Base-by-base conservation (phyloP, 2,113 vertebrate species). In the Austrofundulus limnaeus region DNA sequence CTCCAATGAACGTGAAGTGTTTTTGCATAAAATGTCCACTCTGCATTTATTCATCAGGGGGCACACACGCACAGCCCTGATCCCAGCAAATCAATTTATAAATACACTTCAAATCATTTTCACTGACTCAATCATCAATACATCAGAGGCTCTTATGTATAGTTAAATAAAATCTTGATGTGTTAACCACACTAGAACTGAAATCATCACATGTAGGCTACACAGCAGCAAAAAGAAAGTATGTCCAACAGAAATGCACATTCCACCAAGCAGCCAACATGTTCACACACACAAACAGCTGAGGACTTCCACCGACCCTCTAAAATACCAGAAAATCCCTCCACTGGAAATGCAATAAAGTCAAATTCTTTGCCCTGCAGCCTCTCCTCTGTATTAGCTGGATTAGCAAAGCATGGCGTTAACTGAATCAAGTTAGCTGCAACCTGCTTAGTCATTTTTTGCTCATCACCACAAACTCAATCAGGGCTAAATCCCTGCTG, bases 401-500 rank as follows among this genome's bases (percentile, higher is more conserved):
- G 78, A 85, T 87, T 83, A 86, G 76, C 43, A 16, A 62, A 48
- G 77, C 45, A 11, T 55, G 64, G 66, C 59, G 21, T 78, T 76
- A 77, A 60, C 72, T 17, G 51, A 68, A 54, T 59, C 21, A 11
- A 73, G 56, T 72, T 83, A 65, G 82, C 80, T 55, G 75, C 75
- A 81, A 79, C 88, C 88, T 84, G 83, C 87, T 81, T 86, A 74
- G 87, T 66, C 74, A 61, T 82, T 86, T 79, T 87, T 71, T 34
- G n/a, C 47, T 64, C 41, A 11, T 17, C 70, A 79, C 76, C 72
- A 60, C 73, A 78, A 72, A 60, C 58, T 85, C 87, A 80, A 87
- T 87, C 78, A 77, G 60, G 58, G 34, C 59, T 70, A 81, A 90
- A 79, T 83, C 81, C 80, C 45, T 64, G 75, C 65, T 68, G 76